phyloP scores from a whole-genome alignment of 2,888 invertebrate genomes.

The Pyralis farinalis region DNA sequence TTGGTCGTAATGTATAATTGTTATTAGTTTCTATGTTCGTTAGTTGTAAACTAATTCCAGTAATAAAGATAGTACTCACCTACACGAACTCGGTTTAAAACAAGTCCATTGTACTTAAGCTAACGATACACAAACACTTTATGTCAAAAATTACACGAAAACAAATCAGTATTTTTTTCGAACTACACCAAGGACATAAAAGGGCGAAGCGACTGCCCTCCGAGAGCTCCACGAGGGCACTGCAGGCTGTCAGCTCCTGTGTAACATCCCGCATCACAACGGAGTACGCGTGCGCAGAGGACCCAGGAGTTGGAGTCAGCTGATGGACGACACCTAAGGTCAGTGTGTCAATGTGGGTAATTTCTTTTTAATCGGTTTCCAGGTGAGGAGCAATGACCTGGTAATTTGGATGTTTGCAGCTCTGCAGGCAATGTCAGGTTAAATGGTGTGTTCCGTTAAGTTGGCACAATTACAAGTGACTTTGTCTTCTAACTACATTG shows the following conservation, averaged over 20 bases:
- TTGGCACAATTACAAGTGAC: too few species aligned
- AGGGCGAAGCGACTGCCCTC: conserved; percentile 29
- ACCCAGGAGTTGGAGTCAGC: conserved; percentile 55
- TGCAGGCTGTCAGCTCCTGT: conserved; percentile 31
- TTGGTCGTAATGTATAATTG: too few species aligned
- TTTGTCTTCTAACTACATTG: too few species aligned
- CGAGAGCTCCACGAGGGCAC: conserved; percentile 37
- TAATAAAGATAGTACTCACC: too few species aligned
- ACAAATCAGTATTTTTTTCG: background rate
- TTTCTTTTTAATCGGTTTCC: conserved; percentile 12
- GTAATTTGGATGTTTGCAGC: background rate
- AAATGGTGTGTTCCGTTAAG: too few species aligned
- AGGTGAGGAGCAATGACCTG: conserved; percentile 14
- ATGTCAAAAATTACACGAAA: background rate
- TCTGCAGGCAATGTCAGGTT: too few species aligned
- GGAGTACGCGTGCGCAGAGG: conserved; percentile 51
- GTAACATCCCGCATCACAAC: conserved; percentile 51
- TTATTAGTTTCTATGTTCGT: too few species aligned
- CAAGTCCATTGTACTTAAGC: too few species aligned
- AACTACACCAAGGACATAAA: conserved; percentile 7
- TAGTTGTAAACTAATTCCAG: too few species aligned
- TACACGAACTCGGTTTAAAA: too few species aligned
- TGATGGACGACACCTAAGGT: conserved; percentile 65
- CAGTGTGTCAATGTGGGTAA: conserved; percentile 57
- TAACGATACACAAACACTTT: background rate